Base-by-base conservation (phyloP, 2,113 vertebrate genomes). In the Tylochromis polylepis region DNA sequence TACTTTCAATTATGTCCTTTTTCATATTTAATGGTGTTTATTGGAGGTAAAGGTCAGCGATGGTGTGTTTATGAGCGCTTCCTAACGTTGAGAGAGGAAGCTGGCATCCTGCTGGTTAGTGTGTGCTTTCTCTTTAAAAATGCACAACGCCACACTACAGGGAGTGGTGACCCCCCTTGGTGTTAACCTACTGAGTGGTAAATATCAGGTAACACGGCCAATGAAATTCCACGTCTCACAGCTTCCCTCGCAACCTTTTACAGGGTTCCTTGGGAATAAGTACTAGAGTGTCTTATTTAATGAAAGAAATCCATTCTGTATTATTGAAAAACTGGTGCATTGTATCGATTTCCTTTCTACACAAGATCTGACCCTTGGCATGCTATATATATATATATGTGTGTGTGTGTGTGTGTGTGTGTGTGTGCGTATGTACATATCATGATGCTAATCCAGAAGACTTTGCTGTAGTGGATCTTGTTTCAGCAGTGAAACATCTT, bases 1-100 rank as follows among this genome's bases (percentile, higher is more conserved):
- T 96, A 96, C 95, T 95, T 96, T 96, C 95, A 96, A 95, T 96
- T 96, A 96, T 93, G 94, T 95, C 93, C 95, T 96, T 94, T 96
- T 97, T 95, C 95, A 97, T 97, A 94, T 97, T 97, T 97, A 96
- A 97, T 97, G 94, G 88, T 96, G 96, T 96, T 96, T 96, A 94
- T 96, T 96, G 83, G 92, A 86, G 89, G 84, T 94, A 95, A 97
- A 97, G 96, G 96, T 96, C 95, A 96, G 87, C 11, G 57, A 14
- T 57, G 88, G 89, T 93, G 95, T 93, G 92, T 95, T 95, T 93
- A 84, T 94, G 94, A 93, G 89, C 31, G 65, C 92, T 96, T 95
- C 93, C 93, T 92, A 90, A 94, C 85, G 87, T 88, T 62, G 89
- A 85, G 88, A 88, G 93, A 93, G 93, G 87, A 79, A 57, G 60